These are phyloP conservation scores for Cremastinae sp. DNA, from an alignment of 2,888 invertebrate species.

Conservation along the genomic window DNA sequence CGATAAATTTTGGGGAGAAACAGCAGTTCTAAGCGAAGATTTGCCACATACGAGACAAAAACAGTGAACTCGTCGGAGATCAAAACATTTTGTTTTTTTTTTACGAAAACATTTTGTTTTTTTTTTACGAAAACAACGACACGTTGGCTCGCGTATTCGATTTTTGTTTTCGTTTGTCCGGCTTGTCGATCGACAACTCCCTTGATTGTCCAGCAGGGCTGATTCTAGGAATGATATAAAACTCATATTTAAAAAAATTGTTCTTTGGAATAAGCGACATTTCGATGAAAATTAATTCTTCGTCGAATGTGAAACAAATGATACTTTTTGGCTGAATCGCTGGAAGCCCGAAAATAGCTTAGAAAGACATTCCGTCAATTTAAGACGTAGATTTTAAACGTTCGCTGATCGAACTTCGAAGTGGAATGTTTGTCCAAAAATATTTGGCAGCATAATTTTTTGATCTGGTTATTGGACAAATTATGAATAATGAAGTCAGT, in stretches of 20 bases:
- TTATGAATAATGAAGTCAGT: too few relatives aligned
- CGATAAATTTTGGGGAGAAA: slow-evolving; percentile 10
- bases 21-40: neutral
- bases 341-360: too few relatives aligned
- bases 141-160: neutral
- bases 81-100: too few relatives aligned
- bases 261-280: slow-evolving; percentile 9
- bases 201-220: neutral
- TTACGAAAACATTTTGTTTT: neutral
- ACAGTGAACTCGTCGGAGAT: neutral
- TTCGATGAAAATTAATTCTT: neutral
- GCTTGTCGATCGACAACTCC: slow-evolving; percentile 12
- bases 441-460: too few relatives aligned
- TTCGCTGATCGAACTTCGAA: too few relatives aligned
- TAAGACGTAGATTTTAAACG: too few relatives aligned
- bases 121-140: neutral
- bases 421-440: too few relatives aligned
- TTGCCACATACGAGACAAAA: neutral
- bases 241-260: slow-evolving; percentile 1
- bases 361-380: too few relatives aligned
- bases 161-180: neutral
- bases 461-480: too few relatives aligned
- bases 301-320: neutral
- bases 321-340: neutral
- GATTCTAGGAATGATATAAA: neutral